Base-by-base conservation (phyloP, 2,888 invertebrate species). In the Pomacea canaliculata region DNA sequence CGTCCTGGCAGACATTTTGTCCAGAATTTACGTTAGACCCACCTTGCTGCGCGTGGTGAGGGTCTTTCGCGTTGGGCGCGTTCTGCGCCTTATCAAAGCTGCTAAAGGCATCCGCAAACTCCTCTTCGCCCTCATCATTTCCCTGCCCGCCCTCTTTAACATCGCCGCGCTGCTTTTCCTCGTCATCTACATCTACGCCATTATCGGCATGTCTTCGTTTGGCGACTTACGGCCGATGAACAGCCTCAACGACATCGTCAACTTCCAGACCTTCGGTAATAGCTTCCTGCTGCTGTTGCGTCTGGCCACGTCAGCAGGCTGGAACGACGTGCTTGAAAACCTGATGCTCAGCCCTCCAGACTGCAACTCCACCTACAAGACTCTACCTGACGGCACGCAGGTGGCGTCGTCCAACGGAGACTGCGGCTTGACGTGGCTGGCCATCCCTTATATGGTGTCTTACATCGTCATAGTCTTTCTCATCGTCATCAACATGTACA, bases 401-500 rank as follows among this genome's bases (percentile, higher is more conserved):
- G 78, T 82, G 12, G 66, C 74, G 37, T 81, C 81, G 8, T 73
- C 78, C 1, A 82, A 79, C 70, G 97, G 97, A 71, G 95, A 97
- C 91, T 97, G 97, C 90, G 97, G 97, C 68, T 95, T 95, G 90
- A 96, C 0, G 10, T 93, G 96, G 70, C 92, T 97, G 83, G 96
- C 97, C 79, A 96, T 97, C 86, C 95, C 96, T 67, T 98, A 96
- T 91, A 96, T 98, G 91, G 96, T 97, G 77, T 96, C 96, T 86
- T 98, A 97, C 92, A 96, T 98, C 87, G 96, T 98, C 88, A 96
- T 98, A 91, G 97, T 96, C 91, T 97, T 96, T 92, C 96, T 98
- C 95, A 97, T 98, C 88, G 96, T 98, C 87, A 97, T 98, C 89
- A 98, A 98, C 92, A 97, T 97, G 97, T 98, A 98, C 92, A 98